These are phyloP conservation scores for Drosophila ambigua DNA, from an alignment of 1,140 invertebrate species.

Conservation along the genomic window DNA sequence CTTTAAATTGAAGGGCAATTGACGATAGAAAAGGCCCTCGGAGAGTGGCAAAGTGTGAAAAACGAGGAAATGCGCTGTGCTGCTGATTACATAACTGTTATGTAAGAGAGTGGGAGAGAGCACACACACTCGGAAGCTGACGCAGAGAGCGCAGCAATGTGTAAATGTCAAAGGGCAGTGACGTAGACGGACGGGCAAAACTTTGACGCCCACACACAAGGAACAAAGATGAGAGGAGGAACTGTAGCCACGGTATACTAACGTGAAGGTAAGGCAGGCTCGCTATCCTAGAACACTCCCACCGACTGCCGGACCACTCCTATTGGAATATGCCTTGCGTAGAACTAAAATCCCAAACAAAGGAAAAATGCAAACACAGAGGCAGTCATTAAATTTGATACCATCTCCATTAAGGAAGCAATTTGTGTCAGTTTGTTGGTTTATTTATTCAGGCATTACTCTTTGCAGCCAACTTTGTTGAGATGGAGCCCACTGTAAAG, in stretches of 20 bases:
- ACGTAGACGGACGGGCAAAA: constrained; percentile 51
- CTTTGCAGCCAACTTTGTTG: not conserved
- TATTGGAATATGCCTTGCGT: constrained; percentile 19
- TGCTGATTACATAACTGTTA: constrained; percentile 70
- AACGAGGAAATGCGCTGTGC: constrained; percentile 33
- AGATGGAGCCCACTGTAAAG: constrained; percentile 6
- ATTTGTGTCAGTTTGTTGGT: constrained; percentile 35
- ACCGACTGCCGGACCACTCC: too few species aligned
- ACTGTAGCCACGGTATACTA: too few species aligned
- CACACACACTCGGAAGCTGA: constrained; percentile 29
- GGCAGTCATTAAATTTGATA: constrained; percentile 31
- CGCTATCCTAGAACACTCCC: not conserved
- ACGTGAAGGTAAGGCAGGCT: too few species aligned
- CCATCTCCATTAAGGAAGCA: constrained; percentile 50
- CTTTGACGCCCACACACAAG: constrained; percentile 35
- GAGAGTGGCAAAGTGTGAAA: constrained; percentile 13
- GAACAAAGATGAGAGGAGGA: not conserved
- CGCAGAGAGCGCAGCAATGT: constrained; percentile 25
- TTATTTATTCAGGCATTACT: not conserved
- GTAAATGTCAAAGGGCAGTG: constrained; percentile 74
- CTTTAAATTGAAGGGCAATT: constrained; percentile 73
- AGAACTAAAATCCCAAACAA: constrained; percentile 26
- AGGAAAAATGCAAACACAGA: constrained; percentile 46
- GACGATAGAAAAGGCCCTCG: constrained; percentile 29
- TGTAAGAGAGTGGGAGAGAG: constrained; percentile 25